Conservation (phyloP, 2,113 vertebrate genomes). For the Seriola quinqueradiata region DNA sequence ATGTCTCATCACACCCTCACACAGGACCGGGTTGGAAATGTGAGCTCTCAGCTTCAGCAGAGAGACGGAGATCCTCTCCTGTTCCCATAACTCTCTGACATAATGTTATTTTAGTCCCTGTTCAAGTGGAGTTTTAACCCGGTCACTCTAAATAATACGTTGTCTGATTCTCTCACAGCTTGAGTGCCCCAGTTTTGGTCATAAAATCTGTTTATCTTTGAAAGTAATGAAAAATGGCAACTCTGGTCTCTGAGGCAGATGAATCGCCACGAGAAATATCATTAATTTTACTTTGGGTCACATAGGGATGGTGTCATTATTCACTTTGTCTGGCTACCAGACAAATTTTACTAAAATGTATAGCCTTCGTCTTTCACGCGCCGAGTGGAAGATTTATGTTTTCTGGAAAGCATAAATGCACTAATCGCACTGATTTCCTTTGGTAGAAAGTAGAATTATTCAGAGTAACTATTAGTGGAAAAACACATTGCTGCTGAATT, state of each 20-base stretch:
- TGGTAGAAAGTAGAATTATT: background rate
- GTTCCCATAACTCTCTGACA: constrained; percentile 76
- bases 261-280: constrained; percentile 20
- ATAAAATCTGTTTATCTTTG: constrained; percentile 70
- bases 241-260: constrained; percentile 29
- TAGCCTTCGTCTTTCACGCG: background rate
- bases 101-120: constrained; percentile 76
- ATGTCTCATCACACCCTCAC: constrained; percentile 21
- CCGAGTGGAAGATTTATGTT: background rate
- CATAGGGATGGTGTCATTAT: constrained; percentile 33
- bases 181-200: constrained; percentile 52
- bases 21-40: constrained; percentile 24
- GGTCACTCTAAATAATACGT: constrained; percentile 61
- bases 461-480: background rate
- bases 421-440: no score
- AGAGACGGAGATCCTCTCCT: constrained; percentile 29
- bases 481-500: background rate
- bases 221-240: constrained; percentile 38
- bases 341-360: constrained; percentile 17
- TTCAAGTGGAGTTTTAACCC: constrained; percentile 63
- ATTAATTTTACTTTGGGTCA: constrained; percentile 34
- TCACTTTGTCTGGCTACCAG: constrained; percentile 14
- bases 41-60: constrained; percentile 32
- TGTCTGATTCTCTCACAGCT: constrained; percentile 55
- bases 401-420: background rate